A percentile compares a stretch with the other conserved stretches of the same genome.
phyloP scores from a whole-genome alignment of 2,797 vertebrate genomes.

The Gambusia yucatana region DNA sequence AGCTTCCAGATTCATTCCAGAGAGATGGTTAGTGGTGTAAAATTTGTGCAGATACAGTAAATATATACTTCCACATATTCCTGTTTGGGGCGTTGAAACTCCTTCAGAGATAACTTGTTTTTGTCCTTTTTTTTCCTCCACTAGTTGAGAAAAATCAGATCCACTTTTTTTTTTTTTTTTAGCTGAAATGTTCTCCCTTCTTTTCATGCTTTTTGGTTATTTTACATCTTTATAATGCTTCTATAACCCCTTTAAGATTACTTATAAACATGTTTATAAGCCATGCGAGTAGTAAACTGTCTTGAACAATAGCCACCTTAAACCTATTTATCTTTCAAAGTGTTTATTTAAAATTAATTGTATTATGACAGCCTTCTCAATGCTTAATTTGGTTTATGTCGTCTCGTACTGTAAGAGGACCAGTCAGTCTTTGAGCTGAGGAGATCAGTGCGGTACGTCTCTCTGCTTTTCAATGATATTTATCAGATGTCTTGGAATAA shows the following conservation, averaged over 20 bases:
- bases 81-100: constrained; percentile 17
- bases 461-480: constrained; percentile 17
- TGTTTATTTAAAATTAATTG: neutral
- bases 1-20: constrained; percentile 13
- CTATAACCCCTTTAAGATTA: constrained; percentile 5
- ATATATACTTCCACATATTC: constrained; percentile 15
- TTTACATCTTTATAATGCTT: neutral
- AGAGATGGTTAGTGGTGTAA: constrained; percentile 8
- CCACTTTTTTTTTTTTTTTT: constrained; percentile 8
- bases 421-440: constrained; percentile 7
- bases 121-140: constrained; percentile 36
- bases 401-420: constrained; percentile 33
- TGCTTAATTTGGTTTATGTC: neutral
- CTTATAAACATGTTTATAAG: neutral
- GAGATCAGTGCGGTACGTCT: neutral
- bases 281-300: neutral
- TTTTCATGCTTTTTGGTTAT: neutral
- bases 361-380: neutral
- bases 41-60: constrained; percentile 11
- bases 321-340: neutral
- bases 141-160: constrained; percentile 33
- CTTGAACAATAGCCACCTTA: neutral
- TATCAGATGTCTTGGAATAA: constrained; percentile 31
- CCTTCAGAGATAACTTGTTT: constrained; percentile 7
- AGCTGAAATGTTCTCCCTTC: neutral